Evolutionary conservation across 1,140 invertebrate genomes (phyloP).

Genomic region (Solenopsis fugax): DNA sequence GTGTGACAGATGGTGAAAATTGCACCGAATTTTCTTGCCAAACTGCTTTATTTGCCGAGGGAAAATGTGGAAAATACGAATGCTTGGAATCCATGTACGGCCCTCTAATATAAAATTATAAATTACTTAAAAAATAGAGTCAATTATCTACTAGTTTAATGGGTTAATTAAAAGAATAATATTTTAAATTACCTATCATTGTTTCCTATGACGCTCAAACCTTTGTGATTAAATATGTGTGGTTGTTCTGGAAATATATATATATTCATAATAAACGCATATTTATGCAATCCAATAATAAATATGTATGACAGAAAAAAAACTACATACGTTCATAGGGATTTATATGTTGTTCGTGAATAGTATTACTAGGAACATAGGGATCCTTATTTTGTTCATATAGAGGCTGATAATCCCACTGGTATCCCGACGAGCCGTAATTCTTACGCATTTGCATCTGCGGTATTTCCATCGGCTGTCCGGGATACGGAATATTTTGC

Average conservation of each 20-base stretch:
- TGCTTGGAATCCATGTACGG: slow-evolving; percentile 77
- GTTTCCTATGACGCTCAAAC: slow-evolving; percentile 87
- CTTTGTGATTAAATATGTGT: slow-evolving; percentile 90
- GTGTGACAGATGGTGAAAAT: slow-evolving; percentile 70
- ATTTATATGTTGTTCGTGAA: slow-evolving; percentile 76
- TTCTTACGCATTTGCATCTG: slow-evolving; percentile 76
- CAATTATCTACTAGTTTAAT: slow-evolving; percentile 18
- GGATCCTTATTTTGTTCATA: slow-evolving; percentile 81
- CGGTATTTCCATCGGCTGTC: slow-evolving; percentile 69
- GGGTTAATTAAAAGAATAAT: neutral
- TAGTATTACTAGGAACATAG: slow-evolving; percentile 75
- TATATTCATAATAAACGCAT: neutral
- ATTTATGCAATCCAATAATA: neutral
- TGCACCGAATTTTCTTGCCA: slow-evolving; percentile 78
- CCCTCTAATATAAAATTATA: slow-evolving; percentile 62
- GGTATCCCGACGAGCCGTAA: slow-evolving; percentile 78
- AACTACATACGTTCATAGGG: slow-evolving; percentile 79
- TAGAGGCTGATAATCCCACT: slow-evolving; percentile 81
- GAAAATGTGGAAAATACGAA: slow-evolving; percentile 79
- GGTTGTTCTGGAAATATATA: slow-evolving; percentile 80
- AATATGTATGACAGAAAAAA: slow-evolving; percentile 60
- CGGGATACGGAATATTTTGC: slow-evolving; percentile 78
- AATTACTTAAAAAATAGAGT: slow-evolving; percentile 15
- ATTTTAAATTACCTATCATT: slow-evolving; percentile 84
- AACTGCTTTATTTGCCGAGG: slow-evolving; percentile 74